Evolutionary conservation across 2,797 vertebrate genomes (phyloP), one percentile per base, ranked within the genome.

Genomic region (Arnoldichthys spilopterus): DNA sequence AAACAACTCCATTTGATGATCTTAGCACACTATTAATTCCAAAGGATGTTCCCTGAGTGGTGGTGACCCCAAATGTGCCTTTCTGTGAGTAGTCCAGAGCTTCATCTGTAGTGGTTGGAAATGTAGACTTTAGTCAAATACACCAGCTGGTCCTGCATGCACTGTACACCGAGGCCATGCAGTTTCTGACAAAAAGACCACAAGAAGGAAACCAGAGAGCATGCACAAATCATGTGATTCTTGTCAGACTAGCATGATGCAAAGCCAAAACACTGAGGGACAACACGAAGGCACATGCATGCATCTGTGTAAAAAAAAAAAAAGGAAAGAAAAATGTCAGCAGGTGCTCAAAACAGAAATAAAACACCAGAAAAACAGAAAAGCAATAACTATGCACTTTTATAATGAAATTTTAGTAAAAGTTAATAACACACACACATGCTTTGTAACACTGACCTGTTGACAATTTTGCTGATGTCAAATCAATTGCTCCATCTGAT

Each of bases 21-120:
- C 94, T 95, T 85, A 98, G 91, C 85, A 94, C 93, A 93, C 91
- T 97, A 86, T 94, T 95, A 87, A 94, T 69, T 37, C 94, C 94
- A 88, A 95, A 96, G 0, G 95, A 92, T 86, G 94, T 92, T 84
- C 93, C 92, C 79, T 95, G 94, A 72, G 94, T 89, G 83, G 93
- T 91, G 88, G 92, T 94, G 90, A 94, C 94, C 64, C 93, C 93
- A 86, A 96, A 95, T 82, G 93, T 88, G 79, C 93, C 94, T 96
- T 96, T 98, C 94, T 94, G 96, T 93, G 96, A 97, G 92, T 96
- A 98, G 95, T 99, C 96, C 94, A 97, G 92, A 91, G 96, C 94
- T 93, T 96, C 95, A 96, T 97, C 98, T 99, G 97, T 93, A 95
- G 96, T 88, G 93, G 95, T 85, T 95, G 93, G 91, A 93, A 87